Evolutionary conservation across 2,888 invertebrate genomes (phyloP).

Genomic region (Choreutis nemorana): DNA sequence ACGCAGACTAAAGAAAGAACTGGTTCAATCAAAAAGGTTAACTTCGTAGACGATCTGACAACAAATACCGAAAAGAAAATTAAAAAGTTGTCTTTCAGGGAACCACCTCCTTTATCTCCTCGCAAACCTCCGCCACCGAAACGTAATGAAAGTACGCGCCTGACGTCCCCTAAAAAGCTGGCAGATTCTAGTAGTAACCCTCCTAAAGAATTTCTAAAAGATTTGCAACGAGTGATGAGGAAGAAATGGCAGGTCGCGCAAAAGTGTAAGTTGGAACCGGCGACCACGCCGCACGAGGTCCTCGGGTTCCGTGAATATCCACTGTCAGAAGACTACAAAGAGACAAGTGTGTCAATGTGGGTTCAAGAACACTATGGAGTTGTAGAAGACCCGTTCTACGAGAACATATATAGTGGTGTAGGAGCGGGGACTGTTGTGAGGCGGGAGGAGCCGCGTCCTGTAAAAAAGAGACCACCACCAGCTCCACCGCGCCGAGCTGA

Average conservation of each 20-base stretch:
- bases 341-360: constrained; percentile 89
- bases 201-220: constrained; percentile 84
- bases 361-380: constrained; percentile 83
- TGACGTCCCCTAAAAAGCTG: constrained; percentile 80
- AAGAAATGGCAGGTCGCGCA: constrained; percentile 95
- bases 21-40: constrained; percentile 61
- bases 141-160: constrained; percentile 75
- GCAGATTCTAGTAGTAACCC: constrained; percentile 77
- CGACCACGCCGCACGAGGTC: constrained; percentile 91
- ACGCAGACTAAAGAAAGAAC: constrained; percentile 52
- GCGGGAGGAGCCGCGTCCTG: constrained; percentile 39
- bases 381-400: constrained; percentile 72
- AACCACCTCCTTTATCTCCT: constrained; percentile 65
- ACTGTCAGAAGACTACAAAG: constrained; percentile 74
- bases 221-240: constrained; percentile 90
- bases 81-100: constrained; percentile 71
- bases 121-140: constrained; percentile 78
- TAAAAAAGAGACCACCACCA: constrained; percentile 82
- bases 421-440: constrained; percentile 29
- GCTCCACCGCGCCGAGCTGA: constrained; percentile 91
- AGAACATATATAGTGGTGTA: constrained; percentile 67
- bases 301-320: constrained; percentile 88
- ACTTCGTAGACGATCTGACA: constrained; percentile 68
- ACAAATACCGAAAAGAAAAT: constrained; percentile 56
- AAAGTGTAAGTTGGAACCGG: constrained; percentile 86